Evolutionary conservation across 2,113 vertebrate species (phyloP).

Genomic region (Syngnathus typhle): DNA sequence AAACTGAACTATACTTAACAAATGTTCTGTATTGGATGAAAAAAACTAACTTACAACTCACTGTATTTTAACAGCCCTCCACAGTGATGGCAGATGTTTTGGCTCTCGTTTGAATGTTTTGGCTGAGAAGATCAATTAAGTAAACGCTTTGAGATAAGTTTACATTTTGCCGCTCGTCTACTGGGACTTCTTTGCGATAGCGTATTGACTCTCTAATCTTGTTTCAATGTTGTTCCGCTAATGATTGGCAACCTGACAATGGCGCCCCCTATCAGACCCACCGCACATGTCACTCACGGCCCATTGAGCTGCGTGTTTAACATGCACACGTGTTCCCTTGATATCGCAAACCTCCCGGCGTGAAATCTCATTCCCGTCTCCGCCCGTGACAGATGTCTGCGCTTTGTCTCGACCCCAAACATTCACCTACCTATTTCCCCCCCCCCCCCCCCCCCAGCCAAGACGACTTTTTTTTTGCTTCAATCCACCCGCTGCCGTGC

Average conservation of each 20-base stretch:
- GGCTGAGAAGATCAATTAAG: too few relatives aligned
- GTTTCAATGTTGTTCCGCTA: conserved; percentile 11
- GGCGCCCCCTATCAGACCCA: conserved; percentile 16
- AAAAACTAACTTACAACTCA: too few relatives aligned
- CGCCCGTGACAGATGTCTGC: conserved; percentile 61
- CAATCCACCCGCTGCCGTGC: conserved; percentile 18
- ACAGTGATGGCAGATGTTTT: neutral
- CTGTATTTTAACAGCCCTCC: too few relatives aligned
- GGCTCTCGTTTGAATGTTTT: too few relatives aligned
- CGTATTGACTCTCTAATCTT: conserved; percentile 39
- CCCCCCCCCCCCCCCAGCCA: neutral
- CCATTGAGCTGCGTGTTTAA: conserved; percentile 15
- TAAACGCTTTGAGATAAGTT: neutral
- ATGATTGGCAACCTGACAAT: conserved; percentile 18
- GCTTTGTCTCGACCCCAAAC: conserved; percentile 53
- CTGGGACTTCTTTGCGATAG: conserved; percentile 29
- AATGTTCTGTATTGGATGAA: too few relatives aligned
- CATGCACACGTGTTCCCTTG: conserved; percentile 30
- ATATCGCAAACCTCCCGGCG: conserved; percentile 22
- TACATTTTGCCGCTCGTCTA: neutral
- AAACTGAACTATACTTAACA: too few relatives aligned
- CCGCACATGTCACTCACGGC: conserved; percentile 21
- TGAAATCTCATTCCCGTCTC: conserved; percentile 48
- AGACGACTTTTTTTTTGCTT: neutral
- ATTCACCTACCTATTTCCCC: conserved; percentile 15